Evolutionary conservation across 2,888 invertebrate species (phyloP).

Genomic region (Plebejus argus): DNA sequence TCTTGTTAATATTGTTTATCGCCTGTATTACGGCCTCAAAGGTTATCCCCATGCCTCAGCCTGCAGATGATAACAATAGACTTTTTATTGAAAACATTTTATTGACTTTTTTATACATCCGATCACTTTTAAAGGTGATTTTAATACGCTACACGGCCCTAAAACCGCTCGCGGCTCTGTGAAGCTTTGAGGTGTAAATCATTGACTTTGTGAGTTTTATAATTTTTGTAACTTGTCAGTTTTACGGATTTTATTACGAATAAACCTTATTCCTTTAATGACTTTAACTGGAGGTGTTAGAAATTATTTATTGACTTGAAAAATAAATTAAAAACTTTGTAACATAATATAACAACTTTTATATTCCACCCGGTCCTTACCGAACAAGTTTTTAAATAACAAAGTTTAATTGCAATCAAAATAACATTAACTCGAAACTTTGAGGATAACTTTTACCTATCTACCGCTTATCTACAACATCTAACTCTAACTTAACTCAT

Average conservation of each 20-base stretch:
- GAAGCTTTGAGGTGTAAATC: conserved; percentile 33
- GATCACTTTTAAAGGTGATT: conserved; percentile 42
- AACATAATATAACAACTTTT: background rate
- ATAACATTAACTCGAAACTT: background rate
- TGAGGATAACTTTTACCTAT: background rate
- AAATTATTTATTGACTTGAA: conserved; percentile 17
- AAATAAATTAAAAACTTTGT: background rate
- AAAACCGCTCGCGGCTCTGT: conserved; percentile 38
- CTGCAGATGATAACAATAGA: conserved; percentile 74
- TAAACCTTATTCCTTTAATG: background rate
- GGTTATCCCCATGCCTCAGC: conserved; percentile 72
- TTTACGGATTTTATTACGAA: conserved; percentile 12
- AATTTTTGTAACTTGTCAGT: background rate
- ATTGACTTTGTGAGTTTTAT: conserved; percentile 39
- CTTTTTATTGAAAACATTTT: conserved; percentile 70
- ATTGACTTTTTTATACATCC: conserved; percentile 31
- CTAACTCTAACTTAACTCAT: background rate
- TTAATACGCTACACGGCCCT: conserved; percentile 47
- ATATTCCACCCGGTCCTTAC: background rate
- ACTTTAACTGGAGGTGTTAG: background rate
- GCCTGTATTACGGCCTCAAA: conserved; percentile 76
- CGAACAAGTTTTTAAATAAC: background rate
- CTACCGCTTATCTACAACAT: background rate
- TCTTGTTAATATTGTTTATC: conserved; percentile 82
- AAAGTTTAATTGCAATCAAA: background rate